Evolutionary conservation across 2,113 vertebrate species (phyloP).

Genomic region (Pyxicephalus adspersus): DNA sequence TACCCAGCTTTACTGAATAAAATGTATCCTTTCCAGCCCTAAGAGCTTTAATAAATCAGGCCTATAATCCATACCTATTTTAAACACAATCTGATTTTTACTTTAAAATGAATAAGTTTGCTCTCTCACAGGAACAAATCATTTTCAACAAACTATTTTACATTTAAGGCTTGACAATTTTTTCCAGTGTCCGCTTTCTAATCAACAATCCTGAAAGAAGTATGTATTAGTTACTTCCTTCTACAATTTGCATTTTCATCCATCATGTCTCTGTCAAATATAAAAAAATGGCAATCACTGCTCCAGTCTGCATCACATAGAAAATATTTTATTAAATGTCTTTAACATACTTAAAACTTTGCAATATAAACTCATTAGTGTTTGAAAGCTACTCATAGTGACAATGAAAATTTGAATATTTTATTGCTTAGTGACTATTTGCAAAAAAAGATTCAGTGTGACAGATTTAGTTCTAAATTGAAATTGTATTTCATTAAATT

Average conservation of each 20-base stretch:
- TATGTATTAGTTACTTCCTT: neutral
- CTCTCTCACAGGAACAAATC: no score
- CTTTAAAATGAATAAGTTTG: no score
- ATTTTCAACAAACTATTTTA: no score
- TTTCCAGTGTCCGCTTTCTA: neutral
- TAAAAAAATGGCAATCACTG: neutral
- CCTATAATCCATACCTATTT: no score
- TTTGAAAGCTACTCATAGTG: neutral
- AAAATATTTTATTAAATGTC: neutral
- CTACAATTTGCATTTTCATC: neutral
- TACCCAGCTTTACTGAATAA: no score
- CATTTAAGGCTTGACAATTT: neutral
- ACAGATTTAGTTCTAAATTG: constrained; percentile 14
- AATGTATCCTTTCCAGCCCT: no score
- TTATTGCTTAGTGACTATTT: constrained; percentile 1
- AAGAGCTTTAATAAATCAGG: no score
- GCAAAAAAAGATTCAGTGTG: neutral
- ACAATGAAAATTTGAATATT: constrained; percentile 13
- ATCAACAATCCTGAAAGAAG: neutral
- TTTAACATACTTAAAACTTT: neutral
- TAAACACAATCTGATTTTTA: no score
- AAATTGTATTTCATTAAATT: constrained; percentile 10
- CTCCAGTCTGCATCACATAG: neutral
- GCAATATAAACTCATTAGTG: neutral
- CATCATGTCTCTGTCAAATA: neutral